These are phyloP conservation scores for Eucriotettix oculatus DNA, from an alignment of 2,888 invertebrate genomes.

Conservation along the genomic window DNA sequence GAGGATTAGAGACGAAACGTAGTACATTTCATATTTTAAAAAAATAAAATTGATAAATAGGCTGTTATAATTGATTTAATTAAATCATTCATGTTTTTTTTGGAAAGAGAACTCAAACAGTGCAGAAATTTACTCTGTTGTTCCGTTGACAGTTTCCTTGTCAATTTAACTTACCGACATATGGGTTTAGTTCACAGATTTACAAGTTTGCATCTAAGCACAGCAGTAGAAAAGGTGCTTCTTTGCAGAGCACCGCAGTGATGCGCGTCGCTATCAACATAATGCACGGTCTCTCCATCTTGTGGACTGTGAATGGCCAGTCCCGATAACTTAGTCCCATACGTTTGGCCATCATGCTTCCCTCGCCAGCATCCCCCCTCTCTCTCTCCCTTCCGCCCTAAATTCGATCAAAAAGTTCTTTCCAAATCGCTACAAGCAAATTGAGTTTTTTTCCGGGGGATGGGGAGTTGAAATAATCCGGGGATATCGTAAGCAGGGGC, in stretches of 20 bases:
- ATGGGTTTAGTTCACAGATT: too few relatives aligned
- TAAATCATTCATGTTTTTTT: too few relatives aligned
- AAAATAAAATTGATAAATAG: too few relatives aligned
- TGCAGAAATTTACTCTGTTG: too few relatives aligned
- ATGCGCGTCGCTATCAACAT: not conserved
- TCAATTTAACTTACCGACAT: too few relatives aligned
- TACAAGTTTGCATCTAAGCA: too few relatives aligned
- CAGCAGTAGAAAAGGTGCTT: not conserved
- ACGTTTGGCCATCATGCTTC: not conserved
- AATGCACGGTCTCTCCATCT: not conserved
- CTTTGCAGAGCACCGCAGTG: not conserved
- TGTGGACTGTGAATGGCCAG: not conserved
- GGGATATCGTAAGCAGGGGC: not conserved
- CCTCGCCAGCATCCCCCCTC: not conserved
- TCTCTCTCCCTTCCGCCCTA: too few relatives aligned
- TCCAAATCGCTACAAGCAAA: not conserved
- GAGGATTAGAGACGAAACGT: too few relatives aligned
- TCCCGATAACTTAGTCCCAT: not conserved
- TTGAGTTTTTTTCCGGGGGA: not conserved
- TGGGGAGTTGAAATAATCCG: not conserved
- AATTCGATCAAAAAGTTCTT: not conserved
- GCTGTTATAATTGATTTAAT: too few relatives aligned
- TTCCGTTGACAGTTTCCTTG: too few relatives aligned
- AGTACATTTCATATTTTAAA: too few relatives aligned
- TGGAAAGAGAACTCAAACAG: too few relatives aligned